phyloP scores from a whole-genome alignment of 2,113 vertebrate genomes.

The Misgurnus anguillicaudatus region DNA sequence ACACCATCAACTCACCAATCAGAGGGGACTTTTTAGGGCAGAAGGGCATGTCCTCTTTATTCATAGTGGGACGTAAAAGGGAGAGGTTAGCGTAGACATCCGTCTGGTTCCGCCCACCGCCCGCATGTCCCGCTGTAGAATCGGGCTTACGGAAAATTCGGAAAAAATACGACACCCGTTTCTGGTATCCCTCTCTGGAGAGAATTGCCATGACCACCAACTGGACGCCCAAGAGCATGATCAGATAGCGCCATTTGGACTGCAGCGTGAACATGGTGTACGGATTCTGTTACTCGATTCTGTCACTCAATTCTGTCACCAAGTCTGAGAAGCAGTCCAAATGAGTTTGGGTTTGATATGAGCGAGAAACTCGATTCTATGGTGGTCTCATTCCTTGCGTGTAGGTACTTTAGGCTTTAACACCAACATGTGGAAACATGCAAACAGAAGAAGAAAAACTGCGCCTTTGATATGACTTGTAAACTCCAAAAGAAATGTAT shows the following conservation, averaged over 20 bases:
- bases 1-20: slow-evolving; percentile 67
- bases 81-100: slow-evolving; percentile 79
- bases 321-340: slow-evolving; percentile 4
- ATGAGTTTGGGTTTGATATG: neutral
- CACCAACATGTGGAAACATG: neutral
- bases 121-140: neutral
- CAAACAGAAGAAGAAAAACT: neutral
- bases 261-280: slow-evolving; percentile 64
- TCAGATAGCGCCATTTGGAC: slow-evolving; percentile 76
- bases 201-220: slow-evolving; percentile 79
- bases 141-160: slow-evolving; percentile 73
- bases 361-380: slow-evolving; percentile 14
- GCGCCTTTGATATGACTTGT: too few relatives aligned
- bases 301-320: too few relatives aligned
- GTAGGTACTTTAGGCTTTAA: neutral
- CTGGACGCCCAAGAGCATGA: slow-evolving; percentile 79
- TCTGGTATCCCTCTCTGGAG: slow-evolving; percentile 74
- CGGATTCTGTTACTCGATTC: too few relatives aligned
- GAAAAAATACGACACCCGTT: slow-evolving; percentile 76
- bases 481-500: neutral
- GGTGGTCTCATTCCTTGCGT: slow-evolving; percentile 40
- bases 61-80: slow-evolving; percentile 51
- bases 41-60: slow-evolving; percentile 66
- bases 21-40: slow-evolving; percentile 76
- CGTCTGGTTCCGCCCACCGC: slow-evolving; percentile 61